These are phyloP conservation scores for Halesus radiatus DNA, from an alignment of 1,140 invertebrate genomes.

Conservation along the genomic window DNA sequence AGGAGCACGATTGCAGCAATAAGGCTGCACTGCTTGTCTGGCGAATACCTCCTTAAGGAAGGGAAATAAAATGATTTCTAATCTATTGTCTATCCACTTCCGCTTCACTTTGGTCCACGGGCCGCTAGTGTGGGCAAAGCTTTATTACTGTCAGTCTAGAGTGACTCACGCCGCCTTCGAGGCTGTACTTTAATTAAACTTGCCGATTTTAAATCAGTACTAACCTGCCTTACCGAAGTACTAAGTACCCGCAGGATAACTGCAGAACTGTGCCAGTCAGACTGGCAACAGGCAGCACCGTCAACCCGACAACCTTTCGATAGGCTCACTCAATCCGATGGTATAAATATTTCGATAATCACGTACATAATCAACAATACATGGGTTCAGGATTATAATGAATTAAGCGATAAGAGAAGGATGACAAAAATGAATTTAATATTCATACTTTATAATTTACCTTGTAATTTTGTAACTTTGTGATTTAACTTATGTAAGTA, in stretches of 20 bases:
- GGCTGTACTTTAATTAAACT: slow-evolving; percentile 40
- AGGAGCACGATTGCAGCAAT: neutral
- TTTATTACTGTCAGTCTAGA: slow-evolving; percentile 11
- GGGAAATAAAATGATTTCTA: slow-evolving; percentile 20
- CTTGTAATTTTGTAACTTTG: too few species aligned
- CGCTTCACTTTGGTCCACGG: slow-evolving; percentile 7
- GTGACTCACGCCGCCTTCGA: slow-evolving; percentile 43
- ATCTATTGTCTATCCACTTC: slow-evolving; percentile 32
- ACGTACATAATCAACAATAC: slow-evolving; percentile 9
- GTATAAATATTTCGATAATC: slow-evolving; percentile 27
- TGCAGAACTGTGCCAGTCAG: slow-evolving; percentile 1
- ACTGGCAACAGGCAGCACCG: neutral
- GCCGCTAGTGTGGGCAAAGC: slow-evolving; percentile 36
- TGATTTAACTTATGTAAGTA: too few species aligned
- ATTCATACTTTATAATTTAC: too few species aligned
- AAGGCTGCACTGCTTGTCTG: neutral
- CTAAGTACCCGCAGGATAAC: neutral
- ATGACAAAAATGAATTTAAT: too few species aligned
- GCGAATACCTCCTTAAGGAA: slow-evolving; percentile 7
- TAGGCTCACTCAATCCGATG: slow-evolving; percentile 22
- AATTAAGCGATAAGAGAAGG: neutral
- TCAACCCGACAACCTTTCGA: slow-evolving; percentile 32
- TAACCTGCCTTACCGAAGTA: too few species aligned
- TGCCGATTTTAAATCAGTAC: slow-evolving; percentile 40
- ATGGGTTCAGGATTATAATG: slow-evolving; percentile 2